These are phyloP conservation scores for Lacanobia oleracea DNA, from an alignment of 2,888 invertebrate genomes.

Conservation along the genomic window DNA sequence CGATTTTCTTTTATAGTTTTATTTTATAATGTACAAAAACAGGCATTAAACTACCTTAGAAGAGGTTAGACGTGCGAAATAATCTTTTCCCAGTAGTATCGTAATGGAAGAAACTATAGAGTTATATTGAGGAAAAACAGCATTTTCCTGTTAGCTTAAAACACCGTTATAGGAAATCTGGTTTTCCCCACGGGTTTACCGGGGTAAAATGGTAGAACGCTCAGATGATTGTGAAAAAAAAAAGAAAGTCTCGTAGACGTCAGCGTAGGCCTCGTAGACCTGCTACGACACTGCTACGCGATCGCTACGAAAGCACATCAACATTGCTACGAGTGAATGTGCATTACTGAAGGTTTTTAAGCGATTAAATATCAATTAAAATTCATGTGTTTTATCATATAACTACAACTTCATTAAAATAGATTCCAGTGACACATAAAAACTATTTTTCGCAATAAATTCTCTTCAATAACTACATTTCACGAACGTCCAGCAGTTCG, in stretches of 20 bases:
- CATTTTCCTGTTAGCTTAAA: slow-evolving; percentile 32
- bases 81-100: slow-evolving; percentile 11
- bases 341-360: not conserved
- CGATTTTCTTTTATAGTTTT: no score
- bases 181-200: slow-evolving; percentile 7
- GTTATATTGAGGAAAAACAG: slow-evolving; percentile 1
- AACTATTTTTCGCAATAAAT: slow-evolving; percentile 21
- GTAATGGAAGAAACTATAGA: slow-evolving; percentile 7
- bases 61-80: slow-evolving; percentile 5
- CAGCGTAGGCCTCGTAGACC: not conserved
- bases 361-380: no score
- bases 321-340: not conserved
- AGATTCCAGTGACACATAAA: slow-evolving; percentile 1
- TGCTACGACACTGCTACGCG: slow-evolving; percentile 19
- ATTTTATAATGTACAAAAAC: not conserved
- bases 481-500: not conserved
- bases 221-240: not conserved
- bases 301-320: not conserved
- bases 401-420: slow-evolving; percentile 3
- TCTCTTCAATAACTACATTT: slow-evolving; percentile 29
- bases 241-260: slow-evolving; percentile 16
- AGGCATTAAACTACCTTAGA: slow-evolving; percentile 2
- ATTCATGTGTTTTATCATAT: not conserved
- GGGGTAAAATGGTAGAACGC: slow-evolving; percentile 3
- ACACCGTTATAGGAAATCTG: slow-evolving; percentile 4